A percentile compares a stretch with the other conserved stretches of the same genome.
phyloP scores from a whole-genome alignment of 30 jellyfish, hydroid and myxozoan genomes.

The Nemopilema nomurai region DNA sequence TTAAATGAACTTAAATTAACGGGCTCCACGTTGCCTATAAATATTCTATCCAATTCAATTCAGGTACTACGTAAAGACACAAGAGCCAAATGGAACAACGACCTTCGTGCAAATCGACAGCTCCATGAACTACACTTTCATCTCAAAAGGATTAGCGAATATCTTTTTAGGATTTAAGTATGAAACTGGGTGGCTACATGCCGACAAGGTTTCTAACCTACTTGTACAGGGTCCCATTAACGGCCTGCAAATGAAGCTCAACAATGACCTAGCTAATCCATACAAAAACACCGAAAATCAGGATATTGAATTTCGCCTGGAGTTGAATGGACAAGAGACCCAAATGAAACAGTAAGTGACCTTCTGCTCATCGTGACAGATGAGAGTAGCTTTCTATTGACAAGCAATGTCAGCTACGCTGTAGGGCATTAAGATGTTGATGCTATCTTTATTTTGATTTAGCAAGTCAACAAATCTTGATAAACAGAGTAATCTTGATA shows the following conservation, averaged over 20 bases:
- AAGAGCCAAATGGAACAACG: conserved; percentile 43
- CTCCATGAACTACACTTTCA: conserved; percentile 21
- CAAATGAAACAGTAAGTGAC: conserved; percentile 34
- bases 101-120: conserved; percentile 3
- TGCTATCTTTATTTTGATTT: too few relatives aligned
- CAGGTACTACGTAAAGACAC: conserved; percentile 29
- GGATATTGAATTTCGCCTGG: conserved; percentile 29
- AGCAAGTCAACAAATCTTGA: too few relatives aligned
- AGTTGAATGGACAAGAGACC: conserved; percentile 4
- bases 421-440: too few relatives aligned
- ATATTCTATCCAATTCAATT: neutral
- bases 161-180: conserved; percentile 23
- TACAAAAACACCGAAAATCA: neutral
- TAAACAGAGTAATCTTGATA: too few relatives aligned
- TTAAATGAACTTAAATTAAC: too few relatives aligned
- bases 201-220: conserved; percentile 4
- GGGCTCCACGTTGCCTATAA: neutral
- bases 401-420: too few relatives aligned
- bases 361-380: neutral
- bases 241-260: conserved; percentile 17
- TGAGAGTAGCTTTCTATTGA: too few relatives aligned
- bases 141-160: conserved; percentile 21
- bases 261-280: neutral
- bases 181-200: conserved; percentile 36
- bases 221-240: conserved; percentile 34